phyloP scores from a whole-genome alignment of 1,140 invertebrate genomes.

The Pachyrhynchus sulphureomaculatus region DNA sequence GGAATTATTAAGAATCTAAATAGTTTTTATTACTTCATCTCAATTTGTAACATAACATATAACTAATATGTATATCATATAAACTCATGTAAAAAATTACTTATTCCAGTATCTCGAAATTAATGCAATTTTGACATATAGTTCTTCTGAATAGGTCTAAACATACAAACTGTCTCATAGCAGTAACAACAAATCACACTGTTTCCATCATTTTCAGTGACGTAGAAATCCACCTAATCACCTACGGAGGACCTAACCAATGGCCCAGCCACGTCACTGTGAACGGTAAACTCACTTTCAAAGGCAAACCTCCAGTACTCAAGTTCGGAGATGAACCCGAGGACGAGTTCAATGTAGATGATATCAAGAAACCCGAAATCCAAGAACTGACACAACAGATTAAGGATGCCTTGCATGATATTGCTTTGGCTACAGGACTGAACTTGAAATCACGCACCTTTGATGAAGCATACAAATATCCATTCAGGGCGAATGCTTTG shows the following conservation, averaged over 20 bases:
- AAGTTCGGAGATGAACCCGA: slow-evolving; percentile 52
- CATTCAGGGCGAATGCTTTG: slow-evolving; percentile 61
- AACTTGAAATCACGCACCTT: slow-evolving; percentile 56
- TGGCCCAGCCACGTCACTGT: slow-evolving; percentile 60
- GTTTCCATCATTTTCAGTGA: slow-evolving; percentile 54
- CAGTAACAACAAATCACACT: too few species aligned
- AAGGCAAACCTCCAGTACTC: slow-evolving; percentile 56
- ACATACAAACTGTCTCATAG: too few species aligned
- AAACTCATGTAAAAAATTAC: too few species aligned
- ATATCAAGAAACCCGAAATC: slow-evolving; percentile 7
- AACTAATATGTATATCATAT: too few species aligned
- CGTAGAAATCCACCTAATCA: slow-evolving; percentile 59
- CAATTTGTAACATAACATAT: too few species aligned
- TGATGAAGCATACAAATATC: slow-evolving; percentile 58
- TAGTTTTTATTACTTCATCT: too few species aligned
- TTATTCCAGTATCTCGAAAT: too few species aligned
- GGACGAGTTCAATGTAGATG: slow-evolving; percentile 6
- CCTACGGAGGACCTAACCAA: slow-evolving; percentile 57
- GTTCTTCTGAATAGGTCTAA: too few species aligned
- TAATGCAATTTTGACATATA: too few species aligned
- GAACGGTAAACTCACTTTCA: slow-evolving; percentile 58
- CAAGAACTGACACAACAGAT: background rate
- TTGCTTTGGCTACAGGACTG: slow-evolving; percentile 33
- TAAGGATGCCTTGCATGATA: slow-evolving; percentile 24
- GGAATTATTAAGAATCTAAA: too few species aligned